Evolutionary conservation across 2,113 vertebrate genomes (phyloP).

Genomic region (Otis tarda): DNA sequence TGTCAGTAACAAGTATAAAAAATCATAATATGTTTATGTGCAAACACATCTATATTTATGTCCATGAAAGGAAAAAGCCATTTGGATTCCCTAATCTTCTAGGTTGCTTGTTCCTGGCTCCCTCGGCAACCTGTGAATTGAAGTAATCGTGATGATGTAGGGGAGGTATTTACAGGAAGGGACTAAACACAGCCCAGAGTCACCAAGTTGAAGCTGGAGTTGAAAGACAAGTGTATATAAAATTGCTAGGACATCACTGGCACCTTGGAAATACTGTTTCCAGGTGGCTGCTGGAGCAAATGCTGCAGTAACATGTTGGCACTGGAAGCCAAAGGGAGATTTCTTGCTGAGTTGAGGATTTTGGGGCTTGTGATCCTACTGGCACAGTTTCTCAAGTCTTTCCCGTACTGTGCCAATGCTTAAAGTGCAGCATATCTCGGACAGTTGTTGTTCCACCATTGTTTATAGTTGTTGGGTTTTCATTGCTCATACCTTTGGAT

Average conservation of each 20-base stretch:
- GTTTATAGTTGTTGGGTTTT: not conserved
- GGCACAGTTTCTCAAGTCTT: not conserved
- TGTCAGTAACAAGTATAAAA: not conserved
- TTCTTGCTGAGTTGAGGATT: not conserved
- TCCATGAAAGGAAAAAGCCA: not conserved
- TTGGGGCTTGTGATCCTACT: not conserved
- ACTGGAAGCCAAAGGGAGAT: not conserved
- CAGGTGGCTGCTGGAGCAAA: not conserved
- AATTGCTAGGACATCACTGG: not conserved
- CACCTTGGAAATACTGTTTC: not conserved
- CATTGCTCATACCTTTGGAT: not conserved
- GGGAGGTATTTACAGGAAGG: not conserved
- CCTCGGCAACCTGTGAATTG: not conserved
- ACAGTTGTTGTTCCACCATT: not conserved
- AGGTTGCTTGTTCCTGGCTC: not conserved
- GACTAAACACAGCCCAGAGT: not conserved
- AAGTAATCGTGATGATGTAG: not conserved
- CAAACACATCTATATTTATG: not conserved
- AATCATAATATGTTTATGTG: not conserved
- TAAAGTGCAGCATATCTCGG: not conserved
- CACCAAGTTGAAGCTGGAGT: not conserved
- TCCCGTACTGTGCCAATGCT: not conserved
- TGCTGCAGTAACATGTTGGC: accelerated
- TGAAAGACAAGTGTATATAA: not conserved
- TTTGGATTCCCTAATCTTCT: not conserved